A percentile compares a stretch with the other conserved stretches of the same genome.
phyloP scores from a whole-genome alignment of 2,797 vertebrate genomes.

The Malacoctenus gilli region DNA sequence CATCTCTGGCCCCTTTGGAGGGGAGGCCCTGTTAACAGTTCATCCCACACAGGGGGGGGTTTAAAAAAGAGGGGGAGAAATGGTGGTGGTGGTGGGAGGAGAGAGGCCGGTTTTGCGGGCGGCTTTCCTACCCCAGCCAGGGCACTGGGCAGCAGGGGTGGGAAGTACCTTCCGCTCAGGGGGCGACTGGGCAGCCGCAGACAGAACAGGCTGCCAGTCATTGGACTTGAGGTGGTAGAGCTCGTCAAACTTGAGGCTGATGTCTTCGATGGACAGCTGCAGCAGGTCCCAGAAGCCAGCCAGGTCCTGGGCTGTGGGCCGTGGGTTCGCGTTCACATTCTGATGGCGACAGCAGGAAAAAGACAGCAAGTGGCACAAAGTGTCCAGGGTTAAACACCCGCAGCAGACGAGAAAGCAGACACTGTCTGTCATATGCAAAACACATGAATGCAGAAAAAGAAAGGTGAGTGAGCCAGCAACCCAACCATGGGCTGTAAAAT shows the following conservation, averaged over 20 bases:
- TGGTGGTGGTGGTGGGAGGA: slow-evolving; percentile 77
- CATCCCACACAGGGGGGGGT: slow-evolving; percentile 56
- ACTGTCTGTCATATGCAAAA: too few species aligned
- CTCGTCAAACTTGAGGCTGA: slow-evolving; percentile 99
- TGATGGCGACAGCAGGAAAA: slow-evolving; percentile 63
- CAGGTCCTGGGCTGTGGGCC: slow-evolving; percentile 95
- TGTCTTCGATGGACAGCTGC: slow-evolving; percentile 98
- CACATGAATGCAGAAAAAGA: too few species aligned
- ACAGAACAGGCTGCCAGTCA: slow-evolving; percentile 87
- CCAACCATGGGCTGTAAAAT: too few species aligned
- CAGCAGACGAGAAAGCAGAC: slow-evolving; percentile 5
- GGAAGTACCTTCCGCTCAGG: slow-evolving; percentile 94
- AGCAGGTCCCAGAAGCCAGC: slow-evolving; percentile 99
- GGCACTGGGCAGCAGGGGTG: slow-evolving; percentile 82
- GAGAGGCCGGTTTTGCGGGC: slow-evolving; percentile 80
- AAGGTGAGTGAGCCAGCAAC: too few species aligned
- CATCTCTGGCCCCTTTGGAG: slow-evolving; percentile 55
- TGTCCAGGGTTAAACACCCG: too few species aligned
- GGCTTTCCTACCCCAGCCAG: slow-evolving; percentile 84
- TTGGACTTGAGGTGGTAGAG: slow-evolving; percentile 98
- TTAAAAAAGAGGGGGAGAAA: slow-evolving; percentile 61
- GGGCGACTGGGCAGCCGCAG: slow-evolving; percentile 79
- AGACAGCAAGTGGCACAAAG: too few species aligned
- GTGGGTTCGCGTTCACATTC: slow-evolving; percentile 94
- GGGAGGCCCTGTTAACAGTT: slow-evolving; percentile 56